Conservation (phyloP, 1,140 invertebrate genomes). For the Neuroterus valhalla region DNA sequence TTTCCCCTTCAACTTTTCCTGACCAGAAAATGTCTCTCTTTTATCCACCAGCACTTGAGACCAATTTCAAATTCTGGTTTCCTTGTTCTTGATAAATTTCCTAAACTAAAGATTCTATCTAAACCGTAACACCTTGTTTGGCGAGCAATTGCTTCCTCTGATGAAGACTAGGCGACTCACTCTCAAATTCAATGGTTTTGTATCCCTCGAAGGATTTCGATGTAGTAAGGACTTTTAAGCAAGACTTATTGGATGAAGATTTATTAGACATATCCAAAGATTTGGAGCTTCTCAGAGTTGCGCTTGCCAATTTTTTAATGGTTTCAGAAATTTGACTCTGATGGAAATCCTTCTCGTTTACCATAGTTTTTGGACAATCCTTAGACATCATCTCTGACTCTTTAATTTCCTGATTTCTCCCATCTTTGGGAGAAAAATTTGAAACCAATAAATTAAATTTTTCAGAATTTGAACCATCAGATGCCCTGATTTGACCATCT, state of each 20-base stretch:
- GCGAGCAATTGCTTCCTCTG: constrained; percentile 71
- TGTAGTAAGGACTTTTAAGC: constrained; percentile 63
- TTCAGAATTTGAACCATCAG: no score
- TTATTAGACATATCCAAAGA: constrained; percentile 65
- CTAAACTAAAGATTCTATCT: constrained; percentile 33
- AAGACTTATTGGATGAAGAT: constrained; percentile 60
- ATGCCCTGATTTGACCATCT: no score
- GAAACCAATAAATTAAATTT: no score
- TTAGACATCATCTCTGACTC: constrained; percentile 40
- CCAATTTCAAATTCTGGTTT: no score
- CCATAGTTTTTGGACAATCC: constrained; percentile 44
- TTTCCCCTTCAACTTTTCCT: no score
- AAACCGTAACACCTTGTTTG: constrained; percentile 71
- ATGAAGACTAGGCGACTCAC: constrained; percentile 70
- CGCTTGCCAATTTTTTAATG: constrained; percentile 71
- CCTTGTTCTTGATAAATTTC: no score
- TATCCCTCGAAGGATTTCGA: constrained; percentile 62
- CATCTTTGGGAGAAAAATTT: no score
- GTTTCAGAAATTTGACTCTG: constrained; percentile 72
- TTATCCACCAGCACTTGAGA: no score
- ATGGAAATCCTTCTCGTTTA: constrained; percentile 65
- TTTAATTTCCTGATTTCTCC: no score
- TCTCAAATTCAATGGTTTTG: constrained; percentile 53
- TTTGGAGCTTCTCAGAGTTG: constrained; percentile 67
- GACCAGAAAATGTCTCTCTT: no score